phyloP scores from a whole-genome alignment of 92 coral and sea anemone genomes.

The Zoanthus sociatus region DNA sequence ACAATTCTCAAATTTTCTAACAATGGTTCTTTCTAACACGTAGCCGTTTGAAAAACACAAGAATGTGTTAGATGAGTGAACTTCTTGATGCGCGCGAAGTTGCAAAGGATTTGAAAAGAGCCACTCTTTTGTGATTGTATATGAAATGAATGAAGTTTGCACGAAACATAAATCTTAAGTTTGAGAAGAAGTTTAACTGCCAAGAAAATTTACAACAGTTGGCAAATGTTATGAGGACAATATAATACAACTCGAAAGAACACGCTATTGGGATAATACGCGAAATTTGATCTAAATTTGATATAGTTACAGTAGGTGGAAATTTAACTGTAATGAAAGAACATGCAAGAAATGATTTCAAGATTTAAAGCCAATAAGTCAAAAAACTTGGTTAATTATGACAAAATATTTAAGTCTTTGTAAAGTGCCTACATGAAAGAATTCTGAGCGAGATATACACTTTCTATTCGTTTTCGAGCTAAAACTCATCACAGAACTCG shows the following conservation, averaged over 20 bases:
- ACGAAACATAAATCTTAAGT: neutral
- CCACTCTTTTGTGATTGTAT: neutral
- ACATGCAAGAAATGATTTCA: slow-evolving; percentile 19
- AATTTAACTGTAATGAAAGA: slow-evolving; percentile 4
- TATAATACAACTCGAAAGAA: neutral
- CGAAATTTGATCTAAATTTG: slow-evolving; percentile 44
- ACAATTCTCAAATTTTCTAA: neutral
- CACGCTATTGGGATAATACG: neutral
- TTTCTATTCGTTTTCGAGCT: slow-evolving; percentile 27
- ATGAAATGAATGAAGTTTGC: slow-evolving; percentile 37
- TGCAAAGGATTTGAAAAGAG: neutral
- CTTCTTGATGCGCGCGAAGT: slow-evolving; percentile 26
- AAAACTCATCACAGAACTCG: slow-evolving; percentile 49
- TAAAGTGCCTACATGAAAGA: slow-evolving; percentile 27
- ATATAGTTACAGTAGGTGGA: slow-evolving; percentile 42
- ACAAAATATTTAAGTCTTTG: slow-evolving; percentile 8
- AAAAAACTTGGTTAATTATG: slow-evolving; percentile 19
- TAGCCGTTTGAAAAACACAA: neutral
- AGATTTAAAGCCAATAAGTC: slow-evolving; percentile 16
- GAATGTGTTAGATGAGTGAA: neutral
- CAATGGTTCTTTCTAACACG: neutral
- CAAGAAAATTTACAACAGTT: neutral
- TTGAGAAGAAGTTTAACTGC: neutral
- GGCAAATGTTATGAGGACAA: neutral
- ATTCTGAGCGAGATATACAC: neutral